Base-by-base conservation (phyloP, 2,888 invertebrate species). In the Eledona agricola region DNA sequence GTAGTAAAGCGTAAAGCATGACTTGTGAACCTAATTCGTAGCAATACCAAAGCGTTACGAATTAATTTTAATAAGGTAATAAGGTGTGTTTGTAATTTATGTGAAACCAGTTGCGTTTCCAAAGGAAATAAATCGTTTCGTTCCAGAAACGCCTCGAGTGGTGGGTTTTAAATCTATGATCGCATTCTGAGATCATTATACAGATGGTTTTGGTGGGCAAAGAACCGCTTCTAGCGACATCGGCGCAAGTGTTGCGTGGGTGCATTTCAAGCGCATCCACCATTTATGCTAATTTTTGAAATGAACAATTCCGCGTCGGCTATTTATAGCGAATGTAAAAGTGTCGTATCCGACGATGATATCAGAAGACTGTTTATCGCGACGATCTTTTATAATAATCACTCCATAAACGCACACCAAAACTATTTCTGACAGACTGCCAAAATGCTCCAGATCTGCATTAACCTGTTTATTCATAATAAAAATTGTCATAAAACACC, bases 381-480 rank as follows among this genome's bases (percentile, higher is more conserved):
- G 11, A 10, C 4, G 11, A 10, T 15, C 6, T 11, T 5, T 4
- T 9, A 32, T 19, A 28, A 28, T 28, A 19, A 28, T 28, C 28
- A 38, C 2, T 13, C 40, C 26, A 26, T 28, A 40, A 40, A 40
- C 17, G n/a, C 17, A 20, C 11, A 40, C 40, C 12, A 7, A 28
- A 28, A 15, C 13, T n/a, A 13, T 13, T 26, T 40, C 40, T 40
- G 40, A 28, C 19, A 40, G 12, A 19, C n/a, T 26, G 40, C 28
- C 28, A 28, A 20, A 29, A 11, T 7, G 26, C 15, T n/a, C 11
- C 19, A 12, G 17, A 13, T 17, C 22, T 26, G 31, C 29, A 42
- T 42, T 42, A 29, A 42, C 20, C 31, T 42, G 42, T 42, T 29
- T 42, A 42, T 29, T 29, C 20, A 9, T 16, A 22, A 20, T 31